Evolutionary conservation across 1,140 invertebrate genomes (phyloP).

Genomic region (Colletes latitarsis): DNA sequence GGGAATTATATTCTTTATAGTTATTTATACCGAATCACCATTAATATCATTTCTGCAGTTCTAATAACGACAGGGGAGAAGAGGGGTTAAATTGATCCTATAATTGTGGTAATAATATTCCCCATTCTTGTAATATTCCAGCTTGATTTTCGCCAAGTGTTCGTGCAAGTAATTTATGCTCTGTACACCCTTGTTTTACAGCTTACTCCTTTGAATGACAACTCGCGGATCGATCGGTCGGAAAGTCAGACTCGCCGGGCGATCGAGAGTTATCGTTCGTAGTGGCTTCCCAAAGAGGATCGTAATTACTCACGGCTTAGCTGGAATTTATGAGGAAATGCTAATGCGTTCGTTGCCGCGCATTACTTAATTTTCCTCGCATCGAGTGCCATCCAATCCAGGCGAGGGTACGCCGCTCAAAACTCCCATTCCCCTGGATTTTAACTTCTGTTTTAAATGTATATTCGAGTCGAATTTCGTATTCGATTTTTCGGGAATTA

Average conservation of each 20-base stretch:
- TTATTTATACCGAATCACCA: too few species aligned
- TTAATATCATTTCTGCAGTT: too few species aligned
- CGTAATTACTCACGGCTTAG: conserved; percentile 15
- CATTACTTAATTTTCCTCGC: conserved; percentile 14
- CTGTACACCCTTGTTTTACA: neutral
- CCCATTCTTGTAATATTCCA: too few species aligned
- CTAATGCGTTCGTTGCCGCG: neutral
- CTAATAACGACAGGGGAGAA: too few species aligned
- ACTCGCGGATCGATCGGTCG: neutral
- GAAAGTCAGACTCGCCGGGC: neutral
- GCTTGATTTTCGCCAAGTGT: too few species aligned
- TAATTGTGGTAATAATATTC: too few species aligned
- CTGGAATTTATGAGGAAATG: conserved; percentile 12
- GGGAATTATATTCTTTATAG: too few species aligned
- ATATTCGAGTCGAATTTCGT: too few species aligned
- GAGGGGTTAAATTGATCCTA: too few species aligned
- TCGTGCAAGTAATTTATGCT: too few species aligned
- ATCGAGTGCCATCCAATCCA: neutral
- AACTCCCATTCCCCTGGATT: neutral
- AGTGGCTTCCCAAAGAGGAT: neutral
- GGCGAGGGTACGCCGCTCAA: neutral
- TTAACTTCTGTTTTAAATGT: neutral
- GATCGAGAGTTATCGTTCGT: conserved; percentile 34
- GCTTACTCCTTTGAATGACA: neutral
- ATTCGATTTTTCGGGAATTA: too few species aligned